phyloP scores from a whole-genome alignment of 2,113 vertebrate genomes.

The Eleginops maclovinus region DNA sequence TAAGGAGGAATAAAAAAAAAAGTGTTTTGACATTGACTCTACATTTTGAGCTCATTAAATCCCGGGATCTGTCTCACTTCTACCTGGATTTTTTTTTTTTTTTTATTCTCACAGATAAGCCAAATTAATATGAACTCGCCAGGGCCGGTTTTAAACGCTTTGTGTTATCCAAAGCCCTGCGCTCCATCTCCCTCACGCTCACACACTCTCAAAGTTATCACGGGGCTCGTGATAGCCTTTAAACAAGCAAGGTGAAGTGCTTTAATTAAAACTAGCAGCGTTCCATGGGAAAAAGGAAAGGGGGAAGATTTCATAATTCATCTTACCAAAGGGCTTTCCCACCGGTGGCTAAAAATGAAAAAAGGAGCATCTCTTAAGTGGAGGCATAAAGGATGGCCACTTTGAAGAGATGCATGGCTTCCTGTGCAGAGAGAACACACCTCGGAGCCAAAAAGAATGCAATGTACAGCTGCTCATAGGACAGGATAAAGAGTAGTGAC shows the following conservation, averaged over 20 bases:
- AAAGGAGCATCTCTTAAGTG: slow-evolving; percentile 57
- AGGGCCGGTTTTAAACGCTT: slow-evolving; percentile 83
- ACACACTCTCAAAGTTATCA: slow-evolving; percentile 83
- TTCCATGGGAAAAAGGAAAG: slow-evolving; percentile 75
- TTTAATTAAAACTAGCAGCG: slow-evolving; percentile 86
- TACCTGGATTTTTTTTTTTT: slow-evolving; percentile 81
- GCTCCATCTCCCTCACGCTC: slow-evolving; percentile 75
- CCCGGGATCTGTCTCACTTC: slow-evolving; percentile 82
- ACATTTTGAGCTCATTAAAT: slow-evolving; percentile 87
- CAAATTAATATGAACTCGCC: slow-evolving; percentile 87
- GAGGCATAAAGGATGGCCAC: slow-evolving; percentile 61
- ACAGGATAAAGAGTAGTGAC: slow-evolving; percentile 62
- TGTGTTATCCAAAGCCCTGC: slow-evolving; percentile 85
- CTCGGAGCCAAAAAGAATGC: slow-evolving; percentile 51
- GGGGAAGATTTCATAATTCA: slow-evolving; percentile 79
- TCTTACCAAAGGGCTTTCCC: slow-evolving; percentile 75
- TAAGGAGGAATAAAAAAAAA: slow-evolving; percentile 56
- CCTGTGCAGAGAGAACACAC: slow-evolving; percentile 36
- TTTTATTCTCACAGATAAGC: slow-evolving; percentile 82
- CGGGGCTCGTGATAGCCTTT: slow-evolving; percentile 85
- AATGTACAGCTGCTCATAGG: slow-evolving; percentile 43
- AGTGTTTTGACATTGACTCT: slow-evolving; percentile 84
- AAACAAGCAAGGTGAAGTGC: slow-evolving; percentile 86
- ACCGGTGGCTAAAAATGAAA: slow-evolving; percentile 63
- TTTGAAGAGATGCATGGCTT: slow-evolving; percentile 50